Percentiles rank a stretch among this genome's conserved stretches.
Evolutionary conservation across 2,113 vertebrate species (phyloP).

Genomic region (Clarias macrocephalus): DNA sequence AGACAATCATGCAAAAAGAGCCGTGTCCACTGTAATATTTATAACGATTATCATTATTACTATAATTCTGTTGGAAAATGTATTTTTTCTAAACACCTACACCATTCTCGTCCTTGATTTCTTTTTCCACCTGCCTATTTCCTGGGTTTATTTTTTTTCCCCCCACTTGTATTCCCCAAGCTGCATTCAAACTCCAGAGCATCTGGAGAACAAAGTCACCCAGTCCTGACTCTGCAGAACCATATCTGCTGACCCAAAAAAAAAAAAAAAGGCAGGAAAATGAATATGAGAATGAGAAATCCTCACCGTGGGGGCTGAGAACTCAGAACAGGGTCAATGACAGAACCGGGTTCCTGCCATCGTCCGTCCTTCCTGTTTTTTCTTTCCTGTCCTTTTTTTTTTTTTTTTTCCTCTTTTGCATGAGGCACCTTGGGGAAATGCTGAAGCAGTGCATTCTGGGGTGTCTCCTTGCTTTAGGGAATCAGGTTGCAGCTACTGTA

Average conservation of each 20-base stretch:
- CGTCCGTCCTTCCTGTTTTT: background rate
- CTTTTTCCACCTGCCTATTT: background rate
- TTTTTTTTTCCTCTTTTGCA: background rate
- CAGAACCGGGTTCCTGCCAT: background rate
- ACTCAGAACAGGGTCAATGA: conserved; percentile 47
- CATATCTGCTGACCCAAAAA: conserved; percentile 48
- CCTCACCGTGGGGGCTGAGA: conserved; percentile 27
- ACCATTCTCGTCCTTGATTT: background rate
- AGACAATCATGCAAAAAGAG: background rate
- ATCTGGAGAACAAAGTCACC: conserved; percentile 46
- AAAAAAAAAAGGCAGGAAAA: conserved; percentile 15
- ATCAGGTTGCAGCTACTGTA: background rate
- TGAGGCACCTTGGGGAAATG: conserved; percentile 40
- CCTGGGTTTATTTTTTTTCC: background rate
- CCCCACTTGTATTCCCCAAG: conserved; percentile 13
- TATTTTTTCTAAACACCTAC: background rate
- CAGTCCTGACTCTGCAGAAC: conserved; percentile 50
- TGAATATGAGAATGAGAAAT: conserved; percentile 43
- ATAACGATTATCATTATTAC: background rate
- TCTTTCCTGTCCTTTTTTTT: background rate
- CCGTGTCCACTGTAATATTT: background rate
- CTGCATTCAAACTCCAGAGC: conserved; percentile 15
- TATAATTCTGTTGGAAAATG: background rate
- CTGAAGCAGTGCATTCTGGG: conserved; percentile 37
- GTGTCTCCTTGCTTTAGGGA: conserved; percentile 36